These are phyloP conservation scores for Sinodicranocentrus sp. DNA, from an alignment of 2,888 invertebrate species.

Conservation along the genomic window DNA sequence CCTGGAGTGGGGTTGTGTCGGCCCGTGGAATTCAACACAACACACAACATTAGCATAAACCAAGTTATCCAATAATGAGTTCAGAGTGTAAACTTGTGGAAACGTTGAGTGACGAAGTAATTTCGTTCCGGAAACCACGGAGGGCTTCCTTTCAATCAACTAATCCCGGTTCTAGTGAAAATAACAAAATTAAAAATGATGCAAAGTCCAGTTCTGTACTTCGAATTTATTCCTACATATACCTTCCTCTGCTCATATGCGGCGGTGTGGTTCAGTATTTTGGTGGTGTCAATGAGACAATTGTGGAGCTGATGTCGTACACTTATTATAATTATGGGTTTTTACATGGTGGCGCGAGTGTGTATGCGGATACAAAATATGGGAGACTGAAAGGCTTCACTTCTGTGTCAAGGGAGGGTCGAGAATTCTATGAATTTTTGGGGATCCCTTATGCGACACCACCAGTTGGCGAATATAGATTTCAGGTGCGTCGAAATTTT, in stretches of 20 bases:
- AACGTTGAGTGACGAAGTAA: slow-evolving; percentile 59
- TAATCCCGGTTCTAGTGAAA: neutral
- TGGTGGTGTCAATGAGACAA: slow-evolving; percentile 68
- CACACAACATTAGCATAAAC: neutral
- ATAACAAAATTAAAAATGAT: neutral
- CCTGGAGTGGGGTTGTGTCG: neutral
- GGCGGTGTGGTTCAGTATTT: slow-evolving; percentile 61
- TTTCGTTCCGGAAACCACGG: slow-evolving; percentile 21
- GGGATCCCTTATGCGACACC: slow-evolving; percentile 54
- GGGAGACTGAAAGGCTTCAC: slow-evolving; percentile 69
- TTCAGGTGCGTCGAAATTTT: slow-evolving; percentile 49
- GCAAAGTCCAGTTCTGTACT: slow-evolving; percentile 26
- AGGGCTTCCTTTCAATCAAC: neutral
- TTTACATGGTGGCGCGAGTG: slow-evolving; percentile 57
- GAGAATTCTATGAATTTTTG: slow-evolving; percentile 66
- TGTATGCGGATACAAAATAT: slow-evolving; percentile 63
- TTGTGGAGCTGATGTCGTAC: slow-evolving; percentile 60
- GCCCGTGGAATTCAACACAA: neutral
- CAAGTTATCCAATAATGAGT: slow-evolving; percentile 40
- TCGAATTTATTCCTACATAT: slow-evolving; percentile 45
- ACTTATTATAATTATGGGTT: slow-evolving; percentile 60
- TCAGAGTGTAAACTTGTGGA: slow-evolving; percentile 59
- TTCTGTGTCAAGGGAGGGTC: slow-evolving; percentile 61
- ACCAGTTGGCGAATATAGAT: slow-evolving; percentile 48
- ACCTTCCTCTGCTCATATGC: slow-evolving; percentile 52